Evolutionary conservation across 2,113 vertebrate species (phyloP), one percentile per base, ranked within the genome.

Genomic region (Nyctereutes procyonoides): DNA sequence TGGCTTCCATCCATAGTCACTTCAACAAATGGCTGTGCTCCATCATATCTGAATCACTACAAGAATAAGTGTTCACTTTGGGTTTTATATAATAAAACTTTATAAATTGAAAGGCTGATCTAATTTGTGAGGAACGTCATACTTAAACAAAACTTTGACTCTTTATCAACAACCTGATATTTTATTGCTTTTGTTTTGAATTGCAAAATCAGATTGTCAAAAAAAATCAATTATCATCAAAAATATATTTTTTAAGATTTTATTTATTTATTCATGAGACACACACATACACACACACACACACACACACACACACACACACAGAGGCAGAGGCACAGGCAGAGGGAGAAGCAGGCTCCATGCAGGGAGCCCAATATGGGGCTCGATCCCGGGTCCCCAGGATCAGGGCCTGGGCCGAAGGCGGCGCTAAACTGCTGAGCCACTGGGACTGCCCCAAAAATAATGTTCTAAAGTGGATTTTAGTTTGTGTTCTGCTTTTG

Each of bases 71-170:
- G 91, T 97, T 96, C 58, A 0, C 28, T 95, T 95, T 97, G 95
- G 88, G 1, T 86, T 98, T 98, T 97, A 71, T 77, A 92, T 90
- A 83, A 58, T 77, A 67, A 96, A 89, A 94, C 69, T 95, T 97
- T 32, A 65, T 88, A 83, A 93, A 51, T 88, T 97, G 51, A 94
- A 93, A 98, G 28, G 26, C 65, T 16, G 0, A 98, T 90, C 84
- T 96, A 92, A 82, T 71, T 73, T 55, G 32, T 86, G 65, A 28
- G 2, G 53, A 65, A 51, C 35, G 26, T 48, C 90, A 96, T 95
- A 24, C 28, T 92, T 93, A 81, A 87, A 94, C 81, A 82, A 82
- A 95, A 96, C 28, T 92, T 96, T 94, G 87, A 8, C 83, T 97
- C 32, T 96, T 98, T 92, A 87, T 93, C 56, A 74, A 48, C 69